Base-by-base conservation (phyloP, 2,888 invertebrate species). In the Aphelenchoides bicaudatus region DNA sequence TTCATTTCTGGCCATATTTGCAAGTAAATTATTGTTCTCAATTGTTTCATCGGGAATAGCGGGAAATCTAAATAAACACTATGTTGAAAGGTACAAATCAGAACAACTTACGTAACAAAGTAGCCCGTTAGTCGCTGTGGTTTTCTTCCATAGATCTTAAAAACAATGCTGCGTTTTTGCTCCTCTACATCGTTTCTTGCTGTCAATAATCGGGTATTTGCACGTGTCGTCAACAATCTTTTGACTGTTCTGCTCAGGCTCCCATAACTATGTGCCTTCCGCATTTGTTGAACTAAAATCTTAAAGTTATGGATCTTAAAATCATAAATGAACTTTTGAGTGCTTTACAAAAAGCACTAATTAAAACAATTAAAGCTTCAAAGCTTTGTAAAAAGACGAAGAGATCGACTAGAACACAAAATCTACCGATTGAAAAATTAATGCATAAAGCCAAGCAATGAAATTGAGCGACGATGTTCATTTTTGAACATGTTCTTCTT, bases 11-110 rank as follows among this genome's bases (percentile, higher is more conserved):
- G 72, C 72, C 47, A 77, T 72, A 39, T 73, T 78, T 39, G 65
- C 71, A 52, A 77, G 59, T 58, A 73, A 73, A 6, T 61, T 53
- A 54, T 77, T 77, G 61, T 77, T 77, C 47, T 77, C 76, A 16
- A 69, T 66, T 3, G 70, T 75, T 59, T 77, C 75, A 30, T 77
- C 77, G 0, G 77, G 77, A 37, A 77, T 72, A 39, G 68, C 65
- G 2, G 77, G 77, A 56, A 54, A 52, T 57, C 55, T 54, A 4
- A 54, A 49, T 16, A 39, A 39, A 56, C 2, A 46, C 34, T 1
- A 19, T 10, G 29, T 6, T 55, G 25, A 52, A 52, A 51, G 19
- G 19, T 10, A 52, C 16, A 6, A 29, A 19, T 8, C 13, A 51
- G 39, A n/a, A 8, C 23, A 28, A 61, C 71, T 63, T 39, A 73